Base-by-base conservation (phyloP, 2,113 vertebrate species). In the Varanus salvator region DNA sequence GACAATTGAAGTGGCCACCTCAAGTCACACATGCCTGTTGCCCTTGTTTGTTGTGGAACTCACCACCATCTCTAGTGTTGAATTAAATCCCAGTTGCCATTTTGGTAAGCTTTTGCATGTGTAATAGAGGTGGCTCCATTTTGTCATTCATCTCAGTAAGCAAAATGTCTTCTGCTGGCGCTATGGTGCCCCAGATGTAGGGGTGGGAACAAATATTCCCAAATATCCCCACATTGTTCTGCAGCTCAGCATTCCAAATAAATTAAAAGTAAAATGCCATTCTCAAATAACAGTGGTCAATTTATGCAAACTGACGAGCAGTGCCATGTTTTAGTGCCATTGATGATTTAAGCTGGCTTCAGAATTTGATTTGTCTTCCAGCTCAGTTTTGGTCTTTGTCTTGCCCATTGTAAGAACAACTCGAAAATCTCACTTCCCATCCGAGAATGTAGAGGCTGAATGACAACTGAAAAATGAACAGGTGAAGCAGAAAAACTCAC, bases 401-500 rank as follows among this genome's bases (percentile, higher is more conserved):
- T 80, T 34, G 60, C 60, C 48, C 27, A 48, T 19, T 68, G 80
- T 82, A 74, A 44, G 69, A 50, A 23, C 12, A 31, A 12, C 66
- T 71, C 27, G 69, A 38, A 72, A 57, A 72, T 57, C 66, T 72
- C 86, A 8, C 85, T 17, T 87, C 93, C 27, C 83, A 92, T 74
- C 6, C 91, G 93, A 91, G 8, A 90, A 64, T 77, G 86, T 0
- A 1, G 52, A 89, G 94, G 94, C 71, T 76, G 21, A 85, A 85
- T 92, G 31, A 72, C 76, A 88, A 3, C 31, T 86, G 14, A 0
- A 92, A 85, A 94, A 86, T 84, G 90, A 78, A 71, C 1, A 90
- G 85, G 66, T n/a, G 69, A 94, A 84, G 82, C 34, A 75, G 90
- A 89, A 93, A 91, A 76, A 31, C 85, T 76, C 12, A 86, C 2